Conservation (phyloP, 2,888 invertebrate species). For the Hermodice carunculata region DNA sequence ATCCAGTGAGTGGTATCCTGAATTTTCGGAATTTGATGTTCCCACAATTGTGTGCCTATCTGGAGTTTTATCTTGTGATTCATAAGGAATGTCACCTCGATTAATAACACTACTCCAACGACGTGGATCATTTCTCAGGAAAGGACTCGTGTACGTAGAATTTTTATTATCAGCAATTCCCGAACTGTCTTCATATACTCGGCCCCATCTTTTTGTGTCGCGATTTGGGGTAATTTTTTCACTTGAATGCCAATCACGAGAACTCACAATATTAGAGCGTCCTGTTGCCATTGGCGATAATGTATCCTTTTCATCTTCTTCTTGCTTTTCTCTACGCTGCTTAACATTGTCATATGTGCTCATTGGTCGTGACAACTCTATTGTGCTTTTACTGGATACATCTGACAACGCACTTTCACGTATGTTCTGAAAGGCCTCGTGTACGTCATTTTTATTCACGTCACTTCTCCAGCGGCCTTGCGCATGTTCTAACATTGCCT, state of each 20-base stretch:
- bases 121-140: no score
- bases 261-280: no score
- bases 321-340: conserved; percentile 43
- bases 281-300: not conserved
- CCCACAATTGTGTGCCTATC: conserved; percentile 7
- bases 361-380: conserved; percentile 4
- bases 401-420: not conserved
- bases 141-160: no score
- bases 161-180: no score
- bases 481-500: conserved; percentile 27
- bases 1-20: conserved; percentile 19
- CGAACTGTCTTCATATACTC: conserved; percentile 19
- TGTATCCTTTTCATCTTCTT: no score
- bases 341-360: conserved; percentile 59
- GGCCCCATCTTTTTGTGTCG: conserved; percentile 32
- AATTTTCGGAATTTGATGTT: conserved; percentile 7
- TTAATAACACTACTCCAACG: no score
- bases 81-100: no score
- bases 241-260: not conserved
- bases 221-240: conserved; percentile 7
- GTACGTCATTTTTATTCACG: conserved; percentile 23
- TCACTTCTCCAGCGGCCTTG: conserved; percentile 29
- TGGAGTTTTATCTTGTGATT: no score
- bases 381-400: conserved; percentile 1
- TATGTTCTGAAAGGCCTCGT: conserved; percentile 18